Percentiles rank a stretch among this genome's conserved stretches.
These are phyloP conservation scores for Aleiodes alternator DNA, from an alignment of 2,888 invertebrate genomes.

Conservation along the genomic window DNA sequence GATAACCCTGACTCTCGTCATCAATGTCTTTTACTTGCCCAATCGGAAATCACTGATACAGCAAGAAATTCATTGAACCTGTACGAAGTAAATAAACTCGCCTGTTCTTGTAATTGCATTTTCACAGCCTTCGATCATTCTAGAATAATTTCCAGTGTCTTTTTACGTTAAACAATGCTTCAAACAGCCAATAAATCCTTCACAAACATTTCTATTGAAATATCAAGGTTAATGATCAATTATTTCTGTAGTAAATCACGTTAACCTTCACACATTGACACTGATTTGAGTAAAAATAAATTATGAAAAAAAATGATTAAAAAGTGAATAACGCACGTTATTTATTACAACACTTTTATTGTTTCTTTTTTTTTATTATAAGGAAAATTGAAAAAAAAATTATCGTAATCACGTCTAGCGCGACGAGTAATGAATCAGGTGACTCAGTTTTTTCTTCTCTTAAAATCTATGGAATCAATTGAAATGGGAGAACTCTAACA, in stretches of 20 bases:
- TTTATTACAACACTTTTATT: constrained; percentile 26
- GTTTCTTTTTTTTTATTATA: neutral
- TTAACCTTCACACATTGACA: constrained; percentile 47
- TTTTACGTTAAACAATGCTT: neutral
- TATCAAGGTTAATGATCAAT: constrained; percentile 50
- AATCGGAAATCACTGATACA: neutral
- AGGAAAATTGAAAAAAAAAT: constrained; percentile 4
- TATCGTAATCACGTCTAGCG: neutral
- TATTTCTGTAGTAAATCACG: constrained; percentile 7
- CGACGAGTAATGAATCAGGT: neutral
- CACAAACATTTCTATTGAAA: constrained; percentile 12
- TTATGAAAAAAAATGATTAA: constrained; percentile 11
- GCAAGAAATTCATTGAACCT: neutral
- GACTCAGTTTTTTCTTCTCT: neutral
- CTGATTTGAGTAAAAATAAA: neutral
- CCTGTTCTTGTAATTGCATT: constrained; percentile 60
- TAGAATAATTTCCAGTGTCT: constrained; percentile 21
- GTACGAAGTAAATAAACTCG: constrained; percentile 43
- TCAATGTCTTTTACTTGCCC: neutral
- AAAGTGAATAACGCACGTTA: constrained; percentile 16
- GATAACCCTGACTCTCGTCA: neutral
- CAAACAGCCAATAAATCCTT: constrained; percentile 13
- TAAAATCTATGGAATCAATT: constrained; percentile 24
- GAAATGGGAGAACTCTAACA: constrained; percentile 2
- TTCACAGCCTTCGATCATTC: constrained; percentile 61